A percentile compares a stretch with the other conserved stretches of the same genome.
Conservation (phyloP, 2,797 vertebrate genomes). For the Coracias cyanogaster region DNA sequence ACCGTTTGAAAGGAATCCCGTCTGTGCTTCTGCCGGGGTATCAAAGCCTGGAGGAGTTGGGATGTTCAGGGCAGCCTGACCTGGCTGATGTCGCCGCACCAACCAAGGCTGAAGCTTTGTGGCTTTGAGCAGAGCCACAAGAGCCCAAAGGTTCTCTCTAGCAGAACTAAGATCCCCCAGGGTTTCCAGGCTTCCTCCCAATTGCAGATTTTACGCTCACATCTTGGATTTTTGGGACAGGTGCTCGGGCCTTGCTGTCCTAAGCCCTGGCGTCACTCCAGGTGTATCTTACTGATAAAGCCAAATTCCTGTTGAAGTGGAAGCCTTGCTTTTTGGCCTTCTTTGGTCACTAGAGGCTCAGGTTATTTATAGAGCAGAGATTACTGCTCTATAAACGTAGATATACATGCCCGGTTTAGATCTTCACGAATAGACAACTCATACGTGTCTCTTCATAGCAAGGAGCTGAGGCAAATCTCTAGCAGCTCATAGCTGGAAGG, state of each 20-base stretch:
- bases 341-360: background rate
- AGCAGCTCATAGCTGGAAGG: background rate
- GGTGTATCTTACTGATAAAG: background rate
- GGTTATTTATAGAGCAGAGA: background rate
- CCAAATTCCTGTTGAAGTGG: background rate
- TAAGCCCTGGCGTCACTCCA: background rate
- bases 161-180: background rate
- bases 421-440: background rate
- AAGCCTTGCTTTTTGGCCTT: background rate
- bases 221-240: background rate
- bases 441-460: background rate
- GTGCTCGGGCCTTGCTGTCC: background rate
- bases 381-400: background rate
- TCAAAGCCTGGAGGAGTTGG: background rate
- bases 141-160: background rate
- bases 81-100: background rate
- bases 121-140: background rate
- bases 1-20: background rate
- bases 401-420: background rate
- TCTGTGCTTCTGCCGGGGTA: background rate
- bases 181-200: background rate
- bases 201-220: accelerated
- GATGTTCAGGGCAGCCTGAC: accelerated
- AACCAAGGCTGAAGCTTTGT: accelerated
- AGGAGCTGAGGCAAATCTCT: background rate